phyloP scores from a whole-genome alignment of 2,888 invertebrate species.

The Drosophila anomalata region DNA sequence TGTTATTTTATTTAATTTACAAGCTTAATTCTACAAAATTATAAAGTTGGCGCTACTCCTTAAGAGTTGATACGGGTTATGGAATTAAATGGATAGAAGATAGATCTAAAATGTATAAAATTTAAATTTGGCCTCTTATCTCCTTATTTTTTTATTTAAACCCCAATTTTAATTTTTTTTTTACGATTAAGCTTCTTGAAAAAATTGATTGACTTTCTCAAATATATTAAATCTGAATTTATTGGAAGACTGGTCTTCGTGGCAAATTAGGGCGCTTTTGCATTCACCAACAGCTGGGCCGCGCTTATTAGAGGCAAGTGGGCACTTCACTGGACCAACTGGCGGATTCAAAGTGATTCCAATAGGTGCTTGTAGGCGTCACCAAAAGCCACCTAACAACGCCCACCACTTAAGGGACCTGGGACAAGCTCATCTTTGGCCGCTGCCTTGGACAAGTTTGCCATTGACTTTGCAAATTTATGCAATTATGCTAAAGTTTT shows the following conservation, averaged over 20 bases:
- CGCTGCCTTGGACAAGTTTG: slow-evolving; percentile 52
- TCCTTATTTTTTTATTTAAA: no score
- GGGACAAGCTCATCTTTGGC: background rate
- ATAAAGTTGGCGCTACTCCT: no score
- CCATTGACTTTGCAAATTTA: slow-evolving; percentile 77
- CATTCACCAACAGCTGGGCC: slow-evolving; percentile 9
- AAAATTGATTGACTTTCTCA: no score
- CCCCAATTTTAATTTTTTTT: no score
- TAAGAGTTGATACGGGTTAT: no score
- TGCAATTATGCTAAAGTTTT: slow-evolving; percentile 78
- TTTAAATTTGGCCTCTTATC: no score
- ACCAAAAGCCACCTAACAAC: background rate
- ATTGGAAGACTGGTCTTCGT: background rate
- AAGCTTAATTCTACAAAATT: no score
- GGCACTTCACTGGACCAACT: slow-evolving; percentile 5
- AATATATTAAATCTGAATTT: background rate
- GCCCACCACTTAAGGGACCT: slow-evolving; percentile 12
- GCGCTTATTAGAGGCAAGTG: background rate
- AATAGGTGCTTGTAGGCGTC: background rate
- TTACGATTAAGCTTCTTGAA: background rate
- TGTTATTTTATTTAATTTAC: no score
- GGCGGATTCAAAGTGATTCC: slow-evolving; percentile 6
- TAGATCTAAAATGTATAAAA: no score
- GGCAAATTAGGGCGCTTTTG: slow-evolving; percentile 10
- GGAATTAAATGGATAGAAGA: no score